Percentiles rank a stretch among this genome's conserved stretches.
Evolutionary conservation across 2,797 vertebrate species (phyloP).

Genomic region (Schizothorax lantsangensis): DNA sequence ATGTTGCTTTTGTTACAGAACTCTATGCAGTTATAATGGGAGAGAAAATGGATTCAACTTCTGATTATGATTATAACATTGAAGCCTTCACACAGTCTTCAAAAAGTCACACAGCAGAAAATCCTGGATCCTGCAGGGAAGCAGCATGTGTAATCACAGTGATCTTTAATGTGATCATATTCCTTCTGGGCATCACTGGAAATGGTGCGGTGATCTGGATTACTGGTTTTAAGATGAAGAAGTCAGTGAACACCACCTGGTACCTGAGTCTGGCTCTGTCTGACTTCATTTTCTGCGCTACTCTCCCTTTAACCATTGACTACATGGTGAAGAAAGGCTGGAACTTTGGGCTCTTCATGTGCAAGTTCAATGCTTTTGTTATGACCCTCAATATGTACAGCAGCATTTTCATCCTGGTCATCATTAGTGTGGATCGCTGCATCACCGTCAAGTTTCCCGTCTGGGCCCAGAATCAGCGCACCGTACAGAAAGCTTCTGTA

Average conservation of each 20-base stretch:
- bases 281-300: constrained; percentile 89
- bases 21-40: too few relatives aligned
- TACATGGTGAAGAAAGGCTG: constrained; percentile 78
- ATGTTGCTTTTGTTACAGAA: too few relatives aligned
- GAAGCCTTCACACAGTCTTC: too few relatives aligned
- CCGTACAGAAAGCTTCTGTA: constrained; percentile 72
- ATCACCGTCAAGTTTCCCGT: constrained; percentile 88
- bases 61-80: accelerated
- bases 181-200: constrained; percentile 85
- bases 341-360: constrained; percentile 87
- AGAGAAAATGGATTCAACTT: too few relatives aligned
- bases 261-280: constrained; percentile 91
- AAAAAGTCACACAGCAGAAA: too few relatives aligned
- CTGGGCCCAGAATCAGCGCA: constrained; percentile 92
- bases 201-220: constrained; percentile 89
- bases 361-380: constrained; percentile 84
- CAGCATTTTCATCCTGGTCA: constrained; percentile 89
- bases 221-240: constrained; percentile 88
- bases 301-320: constrained; percentile 83
- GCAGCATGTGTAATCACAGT: constrained; percentile 66
- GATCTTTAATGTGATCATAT: constrained; percentile 76
- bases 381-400: constrained; percentile 94
- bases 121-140: not conserved
- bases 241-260: constrained; percentile 89
- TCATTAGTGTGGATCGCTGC: constrained; percentile 91